A percentile compares a stretch with the other conserved stretches of the same genome.
Evolutionary conservation across 2,888 invertebrate species (phyloP).

Genomic region (Seira ritae): DNA sequence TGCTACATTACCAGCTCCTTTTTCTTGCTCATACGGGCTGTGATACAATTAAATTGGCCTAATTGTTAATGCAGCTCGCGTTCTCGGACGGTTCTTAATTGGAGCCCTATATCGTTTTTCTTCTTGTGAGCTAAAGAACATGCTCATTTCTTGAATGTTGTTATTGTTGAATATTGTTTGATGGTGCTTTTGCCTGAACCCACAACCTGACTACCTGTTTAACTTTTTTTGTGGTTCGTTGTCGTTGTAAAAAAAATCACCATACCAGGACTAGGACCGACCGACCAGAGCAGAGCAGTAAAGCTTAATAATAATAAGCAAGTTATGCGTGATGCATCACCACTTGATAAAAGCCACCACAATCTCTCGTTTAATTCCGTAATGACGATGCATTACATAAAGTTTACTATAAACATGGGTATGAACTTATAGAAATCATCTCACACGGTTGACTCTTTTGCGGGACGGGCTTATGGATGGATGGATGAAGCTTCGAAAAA

Average conservation of each 20-base stretch:
- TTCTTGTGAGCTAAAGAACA: constrained; percentile 17
- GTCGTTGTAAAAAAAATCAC: constrained; percentile 15
- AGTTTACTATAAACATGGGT: neutral
- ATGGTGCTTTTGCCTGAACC: neutral
- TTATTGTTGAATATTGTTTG: constrained; percentile 32
- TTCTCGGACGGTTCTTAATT: constrained; percentile 73
- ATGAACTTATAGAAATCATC: neutral
- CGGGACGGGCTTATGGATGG: neutral
- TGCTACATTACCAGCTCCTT: constrained; percentile 37
- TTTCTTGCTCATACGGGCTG: constrained; percentile 42
- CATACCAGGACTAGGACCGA: neutral
- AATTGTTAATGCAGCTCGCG: constrained; percentile 73
- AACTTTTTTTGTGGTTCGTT: neutral
- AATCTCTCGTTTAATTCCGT: neutral
- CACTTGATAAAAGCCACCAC: constrained; percentile 8
- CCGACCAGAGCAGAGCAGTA: constrained; percentile 4
- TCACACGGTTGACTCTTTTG: constrained; percentile 7
- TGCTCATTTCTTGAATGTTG: constrained; percentile 42
- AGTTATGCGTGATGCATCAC: constrained; percentile 40
- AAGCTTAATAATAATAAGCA: constrained; percentile 37
- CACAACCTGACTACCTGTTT: constrained; percentile 1
- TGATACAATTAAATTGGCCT: constrained; percentile 74
- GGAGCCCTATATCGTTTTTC: constrained; percentile 71
- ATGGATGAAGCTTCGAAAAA: too few species aligned
- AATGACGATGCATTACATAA: constrained; percentile 20